These are phyloP conservation scores for Halocynthia aurantium DNA, from an alignment of 23 tunicate species.

Conservation along the genomic window DNA sequence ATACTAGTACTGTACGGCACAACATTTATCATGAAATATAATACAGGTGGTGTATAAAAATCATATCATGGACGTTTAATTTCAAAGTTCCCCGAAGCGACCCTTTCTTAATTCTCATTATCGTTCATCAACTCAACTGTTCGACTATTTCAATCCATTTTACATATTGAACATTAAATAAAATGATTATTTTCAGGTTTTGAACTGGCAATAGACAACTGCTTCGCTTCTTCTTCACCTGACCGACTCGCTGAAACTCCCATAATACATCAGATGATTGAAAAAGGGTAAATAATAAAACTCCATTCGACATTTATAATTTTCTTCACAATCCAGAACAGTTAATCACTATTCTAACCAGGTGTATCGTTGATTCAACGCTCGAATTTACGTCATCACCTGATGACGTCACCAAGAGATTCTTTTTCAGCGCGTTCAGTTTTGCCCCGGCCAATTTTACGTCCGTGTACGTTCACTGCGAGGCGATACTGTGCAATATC, in stretches of 20 bases:
- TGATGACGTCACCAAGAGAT: constrained; percentile 11
- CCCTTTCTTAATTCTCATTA: no score
- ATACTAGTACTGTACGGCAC: no score
- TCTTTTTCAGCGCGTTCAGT: constrained; percentile 11
- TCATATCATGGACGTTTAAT: no score
- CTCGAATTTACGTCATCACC: background rate
- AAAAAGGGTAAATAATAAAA: background rate
- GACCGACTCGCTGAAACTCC: background rate
- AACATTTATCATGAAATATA: no score
- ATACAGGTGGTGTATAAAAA: no score
- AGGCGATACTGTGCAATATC: constrained; percentile 1
- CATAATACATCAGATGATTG: constrained; percentile 11
- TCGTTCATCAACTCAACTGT: no score
- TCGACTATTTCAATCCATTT: no score
- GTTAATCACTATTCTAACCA: background rate
- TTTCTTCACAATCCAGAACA: no score
- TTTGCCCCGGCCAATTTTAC: constrained; percentile 1
- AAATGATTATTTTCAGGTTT: background rate
- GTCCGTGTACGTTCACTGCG: constrained; percentile 20
- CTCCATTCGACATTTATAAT: background rate
- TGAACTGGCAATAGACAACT: constrained; percentile 11
- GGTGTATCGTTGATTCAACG: constrained; percentile 1
- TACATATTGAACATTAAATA: no score
- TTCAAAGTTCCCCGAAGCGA: no score
- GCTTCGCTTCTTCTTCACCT: constrained; percentile 22